Conservation (phyloP, 2,888 invertebrate species). For the Stictocephala bisonia region DNA sequence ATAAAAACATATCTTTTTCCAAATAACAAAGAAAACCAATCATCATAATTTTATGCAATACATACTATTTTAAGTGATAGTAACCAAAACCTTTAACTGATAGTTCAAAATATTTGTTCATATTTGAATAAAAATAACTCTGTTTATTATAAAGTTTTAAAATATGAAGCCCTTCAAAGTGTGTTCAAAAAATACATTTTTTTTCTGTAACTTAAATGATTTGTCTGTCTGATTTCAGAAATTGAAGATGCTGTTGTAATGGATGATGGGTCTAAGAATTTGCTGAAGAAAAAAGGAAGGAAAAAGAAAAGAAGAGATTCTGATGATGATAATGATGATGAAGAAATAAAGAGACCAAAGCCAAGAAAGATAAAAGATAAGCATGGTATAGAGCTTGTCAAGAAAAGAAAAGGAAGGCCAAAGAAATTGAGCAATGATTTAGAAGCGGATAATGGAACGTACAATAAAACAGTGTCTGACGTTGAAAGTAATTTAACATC, state of each 20-base stretch:
- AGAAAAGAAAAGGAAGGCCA: slow-evolving; percentile 26
- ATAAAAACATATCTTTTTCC: too few relatives aligned
- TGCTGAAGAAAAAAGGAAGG: neutral
- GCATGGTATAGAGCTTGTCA: neutral
- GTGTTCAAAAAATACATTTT: too few relatives aligned
- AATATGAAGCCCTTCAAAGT: too few relatives aligned
- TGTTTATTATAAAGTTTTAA: neutral
- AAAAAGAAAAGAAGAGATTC: slow-evolving; percentile 18
- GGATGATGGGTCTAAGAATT: slow-evolving; percentile 14
- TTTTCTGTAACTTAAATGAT: too few relatives aligned
- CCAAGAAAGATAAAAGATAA: neutral
- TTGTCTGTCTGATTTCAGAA: slow-evolving; percentile 29
- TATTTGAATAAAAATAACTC: neutral
- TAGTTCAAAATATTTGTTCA: neutral
- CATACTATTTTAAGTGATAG: neutral
- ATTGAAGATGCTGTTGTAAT: slow-evolving; percentile 20
- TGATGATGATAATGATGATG: slow-evolving; percentile 34
- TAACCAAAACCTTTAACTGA: neutral
- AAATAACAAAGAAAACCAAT: too few relatives aligned
- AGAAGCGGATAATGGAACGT: neutral
- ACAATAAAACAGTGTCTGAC: slow-evolving; percentile 2
- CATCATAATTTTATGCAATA: neutral
- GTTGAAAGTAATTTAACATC: neutral
- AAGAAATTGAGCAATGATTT: slow-evolving; percentile 1
- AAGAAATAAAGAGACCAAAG: neutral